Evolutionary conservation across 2,113 vertebrate species (phyloP).

Genomic region (Sander lucioperca): DNA sequence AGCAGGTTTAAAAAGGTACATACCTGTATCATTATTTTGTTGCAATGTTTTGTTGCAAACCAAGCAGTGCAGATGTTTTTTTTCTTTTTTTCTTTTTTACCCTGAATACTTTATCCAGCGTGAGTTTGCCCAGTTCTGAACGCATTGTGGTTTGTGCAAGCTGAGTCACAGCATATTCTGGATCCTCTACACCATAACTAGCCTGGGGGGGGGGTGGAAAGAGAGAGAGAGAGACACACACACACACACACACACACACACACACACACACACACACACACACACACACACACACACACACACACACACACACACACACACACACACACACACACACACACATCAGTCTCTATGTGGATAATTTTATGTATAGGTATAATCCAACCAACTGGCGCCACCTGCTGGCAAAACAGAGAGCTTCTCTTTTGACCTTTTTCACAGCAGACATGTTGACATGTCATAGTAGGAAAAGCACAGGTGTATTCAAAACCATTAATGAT

Average conservation of each 20-base stretch:
- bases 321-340: too few species aligned
- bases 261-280: too few species aligned
- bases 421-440: too few species aligned
- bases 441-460: too few species aligned
- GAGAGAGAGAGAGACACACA: too few species aligned
- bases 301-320: too few species aligned
- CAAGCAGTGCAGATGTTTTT: neutral
- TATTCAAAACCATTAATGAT: too few species aligned
- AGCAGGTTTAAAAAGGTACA: slow-evolving; percentile 4
- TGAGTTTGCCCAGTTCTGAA: slow-evolving; percentile 91
- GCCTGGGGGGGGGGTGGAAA: slow-evolving; percentile 59
- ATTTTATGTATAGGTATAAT: neutral
- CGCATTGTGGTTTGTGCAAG: slow-evolving; percentile 93
- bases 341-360: neutral
- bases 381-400: slow-evolving; percentile 22
- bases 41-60: neutral
- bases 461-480: too few species aligned
- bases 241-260: too few species aligned
- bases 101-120: slow-evolving; percentile 91
- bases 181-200: slow-evolving; percentile 92
- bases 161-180: slow-evolving; percentile 91
- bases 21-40: neutral
- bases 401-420: slow-evolving; percentile 18
- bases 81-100: slow-evolving; percentile 63
- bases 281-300: too few species aligned